These are phyloP conservation scores for Smutsia temminckii DNA, from an alignment of 2,797 vertebrate species.

Conservation along the genomic window DNA sequence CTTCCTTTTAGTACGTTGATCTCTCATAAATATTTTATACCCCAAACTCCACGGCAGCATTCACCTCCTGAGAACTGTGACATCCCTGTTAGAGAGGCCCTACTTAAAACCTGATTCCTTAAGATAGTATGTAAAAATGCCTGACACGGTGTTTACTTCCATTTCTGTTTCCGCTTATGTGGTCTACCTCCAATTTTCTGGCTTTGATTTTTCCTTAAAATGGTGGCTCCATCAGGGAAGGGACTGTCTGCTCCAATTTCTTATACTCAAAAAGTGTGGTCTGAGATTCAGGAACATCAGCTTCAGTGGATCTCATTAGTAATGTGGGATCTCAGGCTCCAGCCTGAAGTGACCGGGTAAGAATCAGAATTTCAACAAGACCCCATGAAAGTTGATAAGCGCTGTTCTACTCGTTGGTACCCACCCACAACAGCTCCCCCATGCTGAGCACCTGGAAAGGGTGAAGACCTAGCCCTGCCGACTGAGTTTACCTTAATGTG, in stretches of 20 bases:
- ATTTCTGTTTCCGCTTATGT: accelerated
- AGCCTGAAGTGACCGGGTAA: neutral
- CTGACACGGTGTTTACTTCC: accelerated
- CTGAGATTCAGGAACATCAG: neutral
- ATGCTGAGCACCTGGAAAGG: accelerated
- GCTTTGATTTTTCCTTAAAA: neutral
- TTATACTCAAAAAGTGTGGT: neutral
- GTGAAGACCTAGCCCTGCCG: accelerated
- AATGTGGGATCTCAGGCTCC: neutral
- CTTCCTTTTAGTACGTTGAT: neutral
- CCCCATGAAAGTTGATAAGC: accelerated
- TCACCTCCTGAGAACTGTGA: neutral
- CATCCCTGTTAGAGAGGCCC: accelerated
- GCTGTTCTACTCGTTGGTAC: accelerated
- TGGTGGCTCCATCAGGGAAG: neutral
- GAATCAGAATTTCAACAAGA: neutral
- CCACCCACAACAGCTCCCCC: accelerated
- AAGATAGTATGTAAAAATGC: neutral
- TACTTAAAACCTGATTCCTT: neutral
- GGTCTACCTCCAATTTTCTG: neutral
- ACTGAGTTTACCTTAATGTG: accelerated
- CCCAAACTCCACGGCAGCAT: neutral
- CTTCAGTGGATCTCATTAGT: accelerated
- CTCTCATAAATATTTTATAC: neutral
- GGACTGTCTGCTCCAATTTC: neutral